Conservation (phyloP, 2,113 vertebrate genomes). For the Boleophthalmus pectinirostris region DNA sequence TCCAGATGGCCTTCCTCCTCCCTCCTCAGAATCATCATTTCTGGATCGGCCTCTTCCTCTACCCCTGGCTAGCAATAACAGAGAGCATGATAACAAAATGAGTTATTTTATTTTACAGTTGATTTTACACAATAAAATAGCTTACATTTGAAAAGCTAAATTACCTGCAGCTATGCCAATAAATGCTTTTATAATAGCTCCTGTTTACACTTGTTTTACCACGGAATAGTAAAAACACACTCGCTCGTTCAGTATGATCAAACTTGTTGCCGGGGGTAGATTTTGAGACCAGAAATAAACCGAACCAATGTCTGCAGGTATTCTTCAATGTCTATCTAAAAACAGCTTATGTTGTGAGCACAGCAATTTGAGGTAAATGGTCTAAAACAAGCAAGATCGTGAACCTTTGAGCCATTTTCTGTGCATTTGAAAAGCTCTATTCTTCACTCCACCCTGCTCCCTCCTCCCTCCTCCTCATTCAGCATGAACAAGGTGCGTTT, state of each 20-base stretch:
- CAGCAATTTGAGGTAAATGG: slow-evolving; percentile 33
- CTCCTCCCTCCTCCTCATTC: slow-evolving; percentile 9
- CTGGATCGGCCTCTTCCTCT: slow-evolving; percentile 87
- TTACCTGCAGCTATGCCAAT: slow-evolving; percentile 2
- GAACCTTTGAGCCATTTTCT: slow-evolving; percentile 24
- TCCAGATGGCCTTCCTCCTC: slow-evolving; percentile 88
- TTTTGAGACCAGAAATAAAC: slow-evolving; percentile 32
- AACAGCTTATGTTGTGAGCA: slow-evolving; percentile 20
- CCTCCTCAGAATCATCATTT: slow-evolving; percentile 87
- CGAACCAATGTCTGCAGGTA: slow-evolving; percentile 13
- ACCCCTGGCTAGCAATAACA: slow-evolving; percentile 73
- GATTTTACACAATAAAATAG: neutral
- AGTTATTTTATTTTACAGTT: neutral
- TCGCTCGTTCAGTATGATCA: slow-evolving; percentile 3
- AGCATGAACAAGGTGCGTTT: slow-evolving; percentile 9
- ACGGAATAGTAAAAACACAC: neutral
- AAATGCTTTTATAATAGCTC: slow-evolving; percentile 1
- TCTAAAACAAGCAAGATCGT: slow-evolving; percentile 6
- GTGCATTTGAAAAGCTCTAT: slow-evolving; percentile 19
- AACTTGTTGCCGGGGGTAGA: slow-evolving; percentile 9
- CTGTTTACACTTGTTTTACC: neutral
- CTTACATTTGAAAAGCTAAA: neutral
- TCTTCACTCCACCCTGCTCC: slow-evolving; percentile 11
- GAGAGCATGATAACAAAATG: neutral
- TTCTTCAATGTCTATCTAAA: slow-evolving; percentile 29